These are phyloP conservation scores for Progne subis DNA, from an alignment of 2,113 vertebrate genomes.

Conservation along the genomic window DNA sequence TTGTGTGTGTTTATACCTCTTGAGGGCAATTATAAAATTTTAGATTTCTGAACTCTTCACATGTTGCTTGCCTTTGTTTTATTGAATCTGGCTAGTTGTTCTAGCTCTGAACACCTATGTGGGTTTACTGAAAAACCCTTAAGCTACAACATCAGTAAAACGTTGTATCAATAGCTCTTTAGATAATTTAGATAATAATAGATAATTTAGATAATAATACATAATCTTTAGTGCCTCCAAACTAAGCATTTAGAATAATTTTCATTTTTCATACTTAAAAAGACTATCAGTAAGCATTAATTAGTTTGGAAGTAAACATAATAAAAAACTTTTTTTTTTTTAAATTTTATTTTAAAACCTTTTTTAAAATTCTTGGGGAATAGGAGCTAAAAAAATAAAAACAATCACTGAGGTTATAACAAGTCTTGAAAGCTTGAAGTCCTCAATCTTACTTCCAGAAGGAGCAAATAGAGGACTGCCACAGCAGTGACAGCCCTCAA, in stretches of 20 bases:
- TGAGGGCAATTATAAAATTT: background rate
- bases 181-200: background rate
- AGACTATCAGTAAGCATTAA: background rate
- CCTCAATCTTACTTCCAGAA: background rate
- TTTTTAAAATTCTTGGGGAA: background rate
- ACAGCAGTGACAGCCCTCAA: background rate
- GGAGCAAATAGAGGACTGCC: background rate
- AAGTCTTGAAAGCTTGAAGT: background rate
- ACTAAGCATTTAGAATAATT: background rate
- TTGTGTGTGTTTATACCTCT: constrained; percentile 45
- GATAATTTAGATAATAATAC: no score
- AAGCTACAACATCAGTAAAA: background rate
- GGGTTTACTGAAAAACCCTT: background rate
- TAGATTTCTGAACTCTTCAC: constrained; percentile 29
- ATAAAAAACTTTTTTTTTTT: background rate
- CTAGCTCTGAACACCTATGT: background rate
- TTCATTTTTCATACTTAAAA: background rate
- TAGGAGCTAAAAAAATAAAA: background rate
- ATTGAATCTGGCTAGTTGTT: background rate
- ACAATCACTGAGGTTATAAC: background rate
- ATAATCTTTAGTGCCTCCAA: background rate
- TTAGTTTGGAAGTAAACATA: background rate
- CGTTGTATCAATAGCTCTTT: background rate
- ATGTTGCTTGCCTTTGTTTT: constrained; percentile 48
- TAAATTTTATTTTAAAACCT: background rate